Base-by-base conservation (phyloP, 2,113 vertebrate species). In the Bombycilla garrulus region DNA sequence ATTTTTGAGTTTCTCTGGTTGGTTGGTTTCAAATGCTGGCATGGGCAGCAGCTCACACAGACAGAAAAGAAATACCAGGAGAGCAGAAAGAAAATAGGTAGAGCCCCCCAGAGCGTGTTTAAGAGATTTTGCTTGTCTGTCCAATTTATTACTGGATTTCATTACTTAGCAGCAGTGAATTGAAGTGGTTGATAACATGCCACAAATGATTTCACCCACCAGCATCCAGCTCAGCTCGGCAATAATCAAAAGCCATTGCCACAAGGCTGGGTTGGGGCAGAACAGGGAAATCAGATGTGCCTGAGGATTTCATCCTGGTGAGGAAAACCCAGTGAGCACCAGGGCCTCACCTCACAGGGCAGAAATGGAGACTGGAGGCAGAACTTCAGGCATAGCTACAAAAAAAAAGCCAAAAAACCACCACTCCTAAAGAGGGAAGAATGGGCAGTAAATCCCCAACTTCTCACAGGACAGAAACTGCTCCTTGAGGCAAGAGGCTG, bases 141-240 rank as follows among this genome's bases (percentile, higher is more conserved):
- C 91, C 93, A 58, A 93, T 95, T 94, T 95, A 92, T 82, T 83
- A 83, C 51, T 80, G 58, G 53, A 90, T 95, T 95, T 92, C 79
- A 88, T 73, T 93, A 94, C 90, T 90, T 94, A 96, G 79, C 74
- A 91, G 90, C 78, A 83, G 66, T 60, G 82, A 92, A 92, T 25
- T 83, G 91, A 90, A 90, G 89, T 64, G 74, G 71, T 66, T 85
- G 81, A 86, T 90, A 95, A 83, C 57, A 81, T 80, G 74, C 71
- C 90, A 90, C 74, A 50, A 88, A 67, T 74, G 8, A 95, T 93
- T 96, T 85, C 81, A 85, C 40, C 81, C 81, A 61, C 79, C 83
- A 87, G 69, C 57, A 76, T 81, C 72, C 89, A 82, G 81, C 81
- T 76, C 70, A 65, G 65, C 42, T 48, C 16, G 12, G 38, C 54